These are phyloP conservation scores for Marcusenius ussheri DNA, from an alignment of 2,113 vertebrate species.

Conservation along the genomic window DNA sequence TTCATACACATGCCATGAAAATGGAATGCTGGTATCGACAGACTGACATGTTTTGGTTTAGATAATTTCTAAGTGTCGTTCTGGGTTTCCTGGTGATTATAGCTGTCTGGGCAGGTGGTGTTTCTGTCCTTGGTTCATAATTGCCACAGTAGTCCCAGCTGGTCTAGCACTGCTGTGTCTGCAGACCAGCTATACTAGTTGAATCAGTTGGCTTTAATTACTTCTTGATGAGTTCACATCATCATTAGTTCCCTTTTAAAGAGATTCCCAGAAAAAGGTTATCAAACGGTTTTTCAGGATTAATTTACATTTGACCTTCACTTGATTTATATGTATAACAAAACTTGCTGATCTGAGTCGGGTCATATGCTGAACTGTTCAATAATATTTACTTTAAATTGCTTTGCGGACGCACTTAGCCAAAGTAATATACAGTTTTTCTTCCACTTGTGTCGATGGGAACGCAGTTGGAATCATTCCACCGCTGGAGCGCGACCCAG, in stretches of 20 bases:
- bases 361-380: not conserved
- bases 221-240: conserved; percentile 8
- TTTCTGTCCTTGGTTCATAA: conserved; percentile 1
- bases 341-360: not conserved
- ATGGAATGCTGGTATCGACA: not conserved
- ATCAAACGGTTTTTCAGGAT: not conserved
- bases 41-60: not conserved
- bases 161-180: not conserved
- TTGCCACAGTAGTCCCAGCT: not conserved
- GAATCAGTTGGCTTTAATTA: not conserved
- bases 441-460: not conserved
- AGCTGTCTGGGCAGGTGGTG: not conserved
- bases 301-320: not conserved
- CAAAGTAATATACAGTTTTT: not conserved
- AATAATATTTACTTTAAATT: not conserved
- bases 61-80: not conserved
- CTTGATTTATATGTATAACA: not conserved
- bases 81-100: not conserved
- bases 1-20: not conserved
- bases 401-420: not conserved
- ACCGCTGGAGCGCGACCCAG: not conserved
- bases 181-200: not conserved
- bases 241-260: not conserved
- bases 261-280: not conserved
- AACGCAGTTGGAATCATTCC: not conserved